These are phyloP conservation scores for Escarpia spicata DNA, from an alignment of 2,888 invertebrate species.

Conservation along the genomic window DNA sequence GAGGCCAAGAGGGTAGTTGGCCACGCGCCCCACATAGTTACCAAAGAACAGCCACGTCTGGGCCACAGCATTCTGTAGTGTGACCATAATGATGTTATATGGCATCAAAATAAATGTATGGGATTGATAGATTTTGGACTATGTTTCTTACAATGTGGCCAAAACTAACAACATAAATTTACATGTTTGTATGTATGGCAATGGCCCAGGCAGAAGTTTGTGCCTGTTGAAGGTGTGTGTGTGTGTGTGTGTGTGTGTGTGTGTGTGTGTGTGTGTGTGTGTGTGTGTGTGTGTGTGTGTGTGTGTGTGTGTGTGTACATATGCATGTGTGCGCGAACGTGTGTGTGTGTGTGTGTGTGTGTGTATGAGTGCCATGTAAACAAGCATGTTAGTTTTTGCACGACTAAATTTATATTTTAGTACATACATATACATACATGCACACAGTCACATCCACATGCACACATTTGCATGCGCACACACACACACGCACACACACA, in stretches of 20 bases:
- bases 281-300: background rate
- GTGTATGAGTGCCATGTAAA: background rate
- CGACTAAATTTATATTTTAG: background rate
- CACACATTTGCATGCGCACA: background rate
- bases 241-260: background rate
- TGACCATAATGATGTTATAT: background rate
- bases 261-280: background rate
- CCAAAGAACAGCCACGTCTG: conserved; percentile 51
- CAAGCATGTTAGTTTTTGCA: background rate
- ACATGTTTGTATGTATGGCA: no score
- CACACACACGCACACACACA: conserved; percentile 40
- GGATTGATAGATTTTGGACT: no score
- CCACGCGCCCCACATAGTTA: conserved; percentile 36
- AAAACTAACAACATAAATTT: no score
- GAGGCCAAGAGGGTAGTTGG: conserved; percentile 44
- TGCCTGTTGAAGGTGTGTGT: no score
- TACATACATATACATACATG: background rate
- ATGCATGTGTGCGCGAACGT: background rate
- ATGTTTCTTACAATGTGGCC: no score
- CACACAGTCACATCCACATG: background rate
- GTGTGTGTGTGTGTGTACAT: background rate
- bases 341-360: background rate
- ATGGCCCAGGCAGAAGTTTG: no score
- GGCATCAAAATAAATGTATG: no score
- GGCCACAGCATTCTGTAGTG: conserved; percentile 45